Evolutionary conservation across 1,140 invertebrate species (phyloP).

Genomic region (Zaprionus ornatus): DNA sequence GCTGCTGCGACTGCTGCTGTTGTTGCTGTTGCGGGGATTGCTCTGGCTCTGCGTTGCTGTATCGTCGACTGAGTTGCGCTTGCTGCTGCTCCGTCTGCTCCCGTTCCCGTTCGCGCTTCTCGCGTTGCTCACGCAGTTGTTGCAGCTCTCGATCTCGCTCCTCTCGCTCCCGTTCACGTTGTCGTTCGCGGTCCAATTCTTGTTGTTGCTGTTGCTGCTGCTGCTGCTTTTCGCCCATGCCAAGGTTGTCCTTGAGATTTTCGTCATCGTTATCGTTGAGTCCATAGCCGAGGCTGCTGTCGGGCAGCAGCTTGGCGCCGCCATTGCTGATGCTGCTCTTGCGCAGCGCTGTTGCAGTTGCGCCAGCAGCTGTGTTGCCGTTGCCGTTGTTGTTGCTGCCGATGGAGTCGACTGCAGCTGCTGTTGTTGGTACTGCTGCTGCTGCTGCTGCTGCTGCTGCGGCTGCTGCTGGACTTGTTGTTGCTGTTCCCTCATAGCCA

Average conservation of each 20-base stretch:
- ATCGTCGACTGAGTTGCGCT: constrained; percentile 38
- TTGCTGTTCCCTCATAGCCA: constrained; percentile 46
- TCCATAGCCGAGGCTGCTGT: constrained; percentile 52
- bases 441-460: constrained; percentile 22
- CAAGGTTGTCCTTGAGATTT: constrained; percentile 83
- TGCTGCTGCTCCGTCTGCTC: constrained; percentile 59
- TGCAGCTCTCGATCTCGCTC: constrained; percentile 62
- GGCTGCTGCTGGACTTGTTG: constrained; percentile 12
- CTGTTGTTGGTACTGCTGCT: constrained; percentile 11
- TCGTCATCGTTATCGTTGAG: constrained; percentile 83
- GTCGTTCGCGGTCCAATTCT: constrained; percentile 37
- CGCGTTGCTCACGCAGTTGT: constrained; percentile 57
- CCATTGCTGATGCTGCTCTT: constrained; percentile 59
- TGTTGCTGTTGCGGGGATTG: constrained; percentile 23
- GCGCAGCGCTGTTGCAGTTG: constrained; percentile 41
- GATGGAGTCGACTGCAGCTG: constrained; percentile 11
- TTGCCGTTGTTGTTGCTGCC: constrained; percentile 34
- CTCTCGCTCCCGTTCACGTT: constrained; percentile 52
- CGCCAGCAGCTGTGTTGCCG: constrained; percentile 32
- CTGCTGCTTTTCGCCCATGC: constrained; percentile 77
- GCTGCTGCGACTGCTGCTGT: constrained; percentile 37
- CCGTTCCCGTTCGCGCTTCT: constrained; percentile 48
- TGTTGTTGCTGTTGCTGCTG: constrained; percentile 54
- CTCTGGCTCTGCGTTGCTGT: constrained; percentile 40
- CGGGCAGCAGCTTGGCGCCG: constrained; percentile 34